These are phyloP conservation scores for Cecidostiba fungosa DNA, from an alignment of 2,888 invertebrate species.

Conservation along the genomic window DNA sequence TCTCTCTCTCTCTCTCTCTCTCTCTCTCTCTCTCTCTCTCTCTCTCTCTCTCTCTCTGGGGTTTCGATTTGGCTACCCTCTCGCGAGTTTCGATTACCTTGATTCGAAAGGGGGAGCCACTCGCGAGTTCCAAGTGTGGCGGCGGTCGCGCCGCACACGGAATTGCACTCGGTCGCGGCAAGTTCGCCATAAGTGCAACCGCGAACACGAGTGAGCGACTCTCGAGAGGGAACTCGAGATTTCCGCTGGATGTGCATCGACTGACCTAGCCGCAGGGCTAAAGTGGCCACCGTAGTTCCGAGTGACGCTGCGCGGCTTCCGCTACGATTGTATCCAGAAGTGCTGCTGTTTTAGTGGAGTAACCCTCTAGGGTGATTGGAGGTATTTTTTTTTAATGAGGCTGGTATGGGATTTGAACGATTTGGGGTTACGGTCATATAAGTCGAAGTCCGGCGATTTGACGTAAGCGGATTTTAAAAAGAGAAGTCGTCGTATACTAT, in stretches of 20 bases:
- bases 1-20: conserved; percentile 13
- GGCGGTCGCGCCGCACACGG: conserved; percentile 37
- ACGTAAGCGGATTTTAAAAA: no score
- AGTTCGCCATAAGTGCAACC: conserved; percentile 55
- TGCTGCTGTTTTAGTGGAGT: neutral
- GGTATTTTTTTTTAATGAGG: neutral
- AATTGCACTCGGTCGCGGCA: conserved; percentile 37
- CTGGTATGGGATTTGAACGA: neutral
- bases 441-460: neutral
- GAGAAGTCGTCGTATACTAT: no score
- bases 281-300: conserved; percentile 55
- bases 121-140: neutral
- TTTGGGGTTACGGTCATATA: neutral
- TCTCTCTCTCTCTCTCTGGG: neutral
- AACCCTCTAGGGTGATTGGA: neutral
- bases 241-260: conserved; percentile 26
- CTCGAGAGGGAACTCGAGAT: conserved; percentile 38
- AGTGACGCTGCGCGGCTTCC: conserved; percentile 54
- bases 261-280: conserved; percentile 13
- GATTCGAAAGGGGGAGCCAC: neutral
- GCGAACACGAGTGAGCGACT: conserved; percentile 33
- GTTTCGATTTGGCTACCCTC: neutral
- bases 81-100: conserved; percentile 47
- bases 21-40: conserved; percentile 43
- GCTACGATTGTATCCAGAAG: neutral